These are phyloP conservation scores for Calcarius lapponicus DNA, from an alignment of 2,797 vertebrate genomes.

Conservation along the genomic window DNA sequence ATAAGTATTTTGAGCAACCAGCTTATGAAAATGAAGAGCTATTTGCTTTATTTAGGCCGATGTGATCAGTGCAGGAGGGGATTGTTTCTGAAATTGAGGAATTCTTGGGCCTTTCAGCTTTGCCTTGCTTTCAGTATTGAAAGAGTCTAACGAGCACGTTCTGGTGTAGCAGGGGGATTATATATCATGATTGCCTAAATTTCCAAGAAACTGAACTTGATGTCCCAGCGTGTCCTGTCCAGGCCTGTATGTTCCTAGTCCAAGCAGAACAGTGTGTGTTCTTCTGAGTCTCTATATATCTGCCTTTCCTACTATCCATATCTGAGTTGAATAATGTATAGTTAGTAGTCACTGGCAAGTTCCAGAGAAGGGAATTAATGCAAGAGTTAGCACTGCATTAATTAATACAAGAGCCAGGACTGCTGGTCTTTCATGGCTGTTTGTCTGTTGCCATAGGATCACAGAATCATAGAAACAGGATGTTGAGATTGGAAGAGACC, in stretches of 20 bases:
- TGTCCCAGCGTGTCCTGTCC: not conserved
- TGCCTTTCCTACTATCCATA: not conserved
- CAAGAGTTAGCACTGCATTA: not conserved
- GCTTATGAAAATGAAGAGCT: not conserved
- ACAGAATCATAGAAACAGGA: not conserved
- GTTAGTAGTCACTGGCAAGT: not conserved
- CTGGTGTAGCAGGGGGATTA: not conserved
- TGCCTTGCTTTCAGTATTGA: not conserved
- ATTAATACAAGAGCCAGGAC: not conserved
- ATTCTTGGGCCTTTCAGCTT: not conserved
- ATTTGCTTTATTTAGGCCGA: not conserved
- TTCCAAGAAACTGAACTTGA: not conserved
- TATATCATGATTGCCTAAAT: not conserved
- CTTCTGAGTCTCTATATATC: not conserved
- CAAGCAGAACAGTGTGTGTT: not conserved
- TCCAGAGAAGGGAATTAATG: not conserved
- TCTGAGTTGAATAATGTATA: not conserved
- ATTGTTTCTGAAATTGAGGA: not conserved
- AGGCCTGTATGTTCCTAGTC: not conserved
- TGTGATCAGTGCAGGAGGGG: not conserved
- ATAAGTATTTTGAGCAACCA: not conserved
- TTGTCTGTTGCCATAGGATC: not conserved
- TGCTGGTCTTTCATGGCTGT: not conserved
- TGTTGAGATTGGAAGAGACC: not conserved
- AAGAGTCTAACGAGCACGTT: not conserved